phyloP scores from a whole-genome alignment of 2,888 invertebrate genomes.

The Synergus itoensis region DNA sequence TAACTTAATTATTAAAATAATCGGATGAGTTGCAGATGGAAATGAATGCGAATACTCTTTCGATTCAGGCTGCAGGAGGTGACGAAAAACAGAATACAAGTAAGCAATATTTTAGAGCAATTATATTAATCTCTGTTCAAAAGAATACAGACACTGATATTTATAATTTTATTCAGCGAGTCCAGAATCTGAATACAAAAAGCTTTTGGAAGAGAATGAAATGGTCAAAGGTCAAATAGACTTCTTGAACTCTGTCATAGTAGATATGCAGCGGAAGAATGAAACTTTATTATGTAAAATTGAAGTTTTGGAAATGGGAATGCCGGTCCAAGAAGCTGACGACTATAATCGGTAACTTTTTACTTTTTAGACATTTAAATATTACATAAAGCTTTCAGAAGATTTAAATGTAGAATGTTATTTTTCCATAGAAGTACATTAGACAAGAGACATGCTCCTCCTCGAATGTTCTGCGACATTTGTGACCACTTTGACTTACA shows the following conservation, averaged over 20 bases:
- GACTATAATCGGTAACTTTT: constrained; percentile 78
- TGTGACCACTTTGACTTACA: constrained; percentile 98
- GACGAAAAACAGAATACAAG: constrained; percentile 63
- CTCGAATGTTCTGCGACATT: constrained; percentile 97
- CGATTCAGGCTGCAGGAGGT: constrained; percentile 58
- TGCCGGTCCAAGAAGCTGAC: constrained; percentile 77
- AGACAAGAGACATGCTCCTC: constrained; percentile 81
- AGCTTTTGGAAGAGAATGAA: constrained; percentile 82
- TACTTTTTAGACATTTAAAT: constrained; percentile 26
- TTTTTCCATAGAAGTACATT: constrained; percentile 56
- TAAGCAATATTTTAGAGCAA: constrained; percentile 48
- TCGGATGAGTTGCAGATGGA: constrained; percentile 40
- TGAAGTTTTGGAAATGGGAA: constrained; percentile 87
- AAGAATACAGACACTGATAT: neutral
- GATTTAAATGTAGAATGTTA: constrained; percentile 1
- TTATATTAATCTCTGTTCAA: constrained; percentile 37
- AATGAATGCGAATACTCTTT: constrained; percentile 51
- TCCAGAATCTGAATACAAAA: constrained; percentile 57
- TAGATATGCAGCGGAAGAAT: constrained; percentile 96
- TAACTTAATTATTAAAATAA: constrained; percentile 8
- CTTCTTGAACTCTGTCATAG: constrained; percentile 97
- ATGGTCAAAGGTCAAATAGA: constrained; percentile 87
- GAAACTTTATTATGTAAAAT: constrained; percentile 89
- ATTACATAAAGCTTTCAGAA: neutral
- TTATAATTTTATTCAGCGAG: constrained; percentile 47